Conservation (phyloP, 2,113 vertebrate genomes). For the Cacatua alba region DNA sequence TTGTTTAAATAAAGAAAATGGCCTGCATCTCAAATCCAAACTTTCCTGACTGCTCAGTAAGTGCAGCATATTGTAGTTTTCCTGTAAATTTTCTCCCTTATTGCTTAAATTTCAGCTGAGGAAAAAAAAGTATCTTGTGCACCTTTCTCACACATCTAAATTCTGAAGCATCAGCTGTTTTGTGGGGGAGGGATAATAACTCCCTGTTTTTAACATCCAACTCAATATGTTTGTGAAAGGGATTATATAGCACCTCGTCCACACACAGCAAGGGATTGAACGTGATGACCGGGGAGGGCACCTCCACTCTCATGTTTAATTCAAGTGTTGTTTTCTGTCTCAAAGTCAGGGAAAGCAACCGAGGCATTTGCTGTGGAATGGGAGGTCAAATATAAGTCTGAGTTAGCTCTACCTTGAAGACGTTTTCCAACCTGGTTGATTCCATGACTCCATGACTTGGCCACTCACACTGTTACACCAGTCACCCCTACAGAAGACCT, state of each 20-base stretch:
- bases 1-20: background rate
- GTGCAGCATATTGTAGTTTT: background rate
- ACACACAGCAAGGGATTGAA: background rate
- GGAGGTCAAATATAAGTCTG: background rate
- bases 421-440: background rate
- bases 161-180: constrained; percentile 46
- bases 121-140: background rate
- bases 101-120: constrained; percentile 20
- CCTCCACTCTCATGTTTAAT: background rate
- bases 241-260: background rate
- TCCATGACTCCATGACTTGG: rapidly evolving
- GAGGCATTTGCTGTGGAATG: rapidly evolving
- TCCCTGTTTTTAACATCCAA: constrained; percentile 28
- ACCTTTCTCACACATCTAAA: constrained; percentile 20
- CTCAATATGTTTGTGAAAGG: background rate
- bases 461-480: rapidly evolving
- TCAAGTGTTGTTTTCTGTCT: background rate
- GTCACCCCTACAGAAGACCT: background rate
- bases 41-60: background rate
- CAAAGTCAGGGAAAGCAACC: background rate
- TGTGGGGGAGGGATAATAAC: constrained; percentile 18
- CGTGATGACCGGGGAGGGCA: background rate
- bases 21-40: background rate
- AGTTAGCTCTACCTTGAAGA: background rate
- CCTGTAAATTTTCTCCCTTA: background rate